Conservation (phyloP, 2,113 vertebrate species). For the Indicator indicator region DNA sequence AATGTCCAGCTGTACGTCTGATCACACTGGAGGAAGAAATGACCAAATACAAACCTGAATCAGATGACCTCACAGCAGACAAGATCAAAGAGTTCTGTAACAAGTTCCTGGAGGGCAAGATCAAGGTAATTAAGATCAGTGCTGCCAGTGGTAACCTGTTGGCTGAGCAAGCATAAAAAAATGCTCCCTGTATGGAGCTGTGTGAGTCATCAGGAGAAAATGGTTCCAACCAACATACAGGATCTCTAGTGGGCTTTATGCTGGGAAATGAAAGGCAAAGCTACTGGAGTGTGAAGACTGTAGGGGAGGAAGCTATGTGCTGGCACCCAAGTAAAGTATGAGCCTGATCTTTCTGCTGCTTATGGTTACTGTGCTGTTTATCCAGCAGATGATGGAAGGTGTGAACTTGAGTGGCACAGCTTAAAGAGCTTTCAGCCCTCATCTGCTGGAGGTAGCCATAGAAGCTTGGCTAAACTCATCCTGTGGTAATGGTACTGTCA, state of each 20-base stretch:
- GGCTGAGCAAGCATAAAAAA: background rate
- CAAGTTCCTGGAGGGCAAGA: slow-evolving; percentile 89
- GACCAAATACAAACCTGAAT: slow-evolving; percentile 96
- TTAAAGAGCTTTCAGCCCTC: background rate
- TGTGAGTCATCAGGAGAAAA: background rate
- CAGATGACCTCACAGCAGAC: slow-evolving; percentile 83
- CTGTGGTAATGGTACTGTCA: background rate
- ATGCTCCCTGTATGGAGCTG: background rate
- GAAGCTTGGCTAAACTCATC: background rate
- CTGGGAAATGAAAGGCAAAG: background rate
- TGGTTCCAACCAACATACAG: background rate
- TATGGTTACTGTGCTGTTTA: background rate
- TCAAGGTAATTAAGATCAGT: slow-evolving; percentile 82
- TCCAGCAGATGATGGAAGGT: background rate
- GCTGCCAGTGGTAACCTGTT: background rate
- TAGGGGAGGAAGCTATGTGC: background rate
- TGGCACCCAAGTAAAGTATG: background rate
- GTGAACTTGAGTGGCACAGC: background rate
- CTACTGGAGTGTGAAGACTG: background rate
- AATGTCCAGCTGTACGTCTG: slow-evolving; percentile 93
- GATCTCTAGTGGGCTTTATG: background rate
- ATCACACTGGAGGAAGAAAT: slow-evolving; percentile 98
- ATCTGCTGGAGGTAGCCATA: background rate
- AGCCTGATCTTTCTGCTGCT: background rate
- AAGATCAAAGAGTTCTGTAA: slow-evolving; percentile 89